Evolutionary conservation across 2,888 invertebrate species (phyloP).

Genomic region (Drosophila setosimentum): DNA sequence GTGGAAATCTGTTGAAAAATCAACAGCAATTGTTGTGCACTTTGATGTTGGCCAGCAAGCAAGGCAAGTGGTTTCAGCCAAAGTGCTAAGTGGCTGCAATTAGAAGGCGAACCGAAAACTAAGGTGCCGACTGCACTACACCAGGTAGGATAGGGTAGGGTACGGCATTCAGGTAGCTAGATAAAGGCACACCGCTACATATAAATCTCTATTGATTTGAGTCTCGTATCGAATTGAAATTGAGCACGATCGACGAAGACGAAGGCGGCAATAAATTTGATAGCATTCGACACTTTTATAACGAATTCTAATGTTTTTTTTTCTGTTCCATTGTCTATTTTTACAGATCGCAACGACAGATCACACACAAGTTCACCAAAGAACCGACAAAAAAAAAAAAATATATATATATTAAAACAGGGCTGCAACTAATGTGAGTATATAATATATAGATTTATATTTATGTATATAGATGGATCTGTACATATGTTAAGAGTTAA

Average conservation of each 20-base stretch:
- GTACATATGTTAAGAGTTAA: background rate
- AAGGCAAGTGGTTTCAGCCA: constrained; percentile 23
- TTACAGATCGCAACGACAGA: constrained; percentile 45
- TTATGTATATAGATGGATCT: background rate
- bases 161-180: background rate
- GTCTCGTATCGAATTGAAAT: constrained; percentile 57
- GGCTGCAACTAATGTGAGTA: constrained; percentile 47
- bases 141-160: background rate
- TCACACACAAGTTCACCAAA: constrained; percentile 16
- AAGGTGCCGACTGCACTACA: constrained; percentile 8
- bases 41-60: constrained; percentile 24
- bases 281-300: constrained; percentile 82
- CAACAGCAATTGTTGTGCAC: constrained; percentile 71
- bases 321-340: background rate
- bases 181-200: constrained; percentile 19
- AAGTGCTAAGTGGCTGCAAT: constrained; percentile 79
- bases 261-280: constrained; percentile 77
- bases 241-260: constrained; percentile 56
- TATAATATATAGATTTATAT: background rate
- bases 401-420: no score
- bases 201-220: constrained; percentile 41
- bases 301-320: constrained; percentile 32
- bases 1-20: constrained; percentile 50
- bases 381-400: background rate
- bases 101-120: constrained; percentile 54